Conservation (phyloP, 2,113 vertebrate genomes). For the Pteropus alecto region DNA sequence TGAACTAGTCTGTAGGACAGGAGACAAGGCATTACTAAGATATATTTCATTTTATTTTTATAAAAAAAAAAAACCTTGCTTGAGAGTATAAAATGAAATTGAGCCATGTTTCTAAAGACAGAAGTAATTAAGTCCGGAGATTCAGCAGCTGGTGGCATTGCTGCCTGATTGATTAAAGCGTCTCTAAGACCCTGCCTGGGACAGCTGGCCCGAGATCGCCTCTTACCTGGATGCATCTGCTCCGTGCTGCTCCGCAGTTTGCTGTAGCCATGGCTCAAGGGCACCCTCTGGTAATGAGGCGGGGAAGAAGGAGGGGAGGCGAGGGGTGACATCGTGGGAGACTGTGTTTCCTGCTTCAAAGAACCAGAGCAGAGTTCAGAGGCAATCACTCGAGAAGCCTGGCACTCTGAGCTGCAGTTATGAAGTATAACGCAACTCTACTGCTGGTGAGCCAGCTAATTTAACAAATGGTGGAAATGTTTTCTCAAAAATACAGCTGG, state of each 20-base stretch:
- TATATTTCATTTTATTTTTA: conserved; percentile 27
- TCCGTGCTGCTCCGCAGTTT: conserved; percentile 87
- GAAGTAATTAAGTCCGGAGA: conserved; percentile 73
- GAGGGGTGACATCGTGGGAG: conserved; percentile 85
- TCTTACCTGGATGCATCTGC: conserved; percentile 84
- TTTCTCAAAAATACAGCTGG: neutral
- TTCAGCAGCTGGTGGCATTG: conserved; percentile 51
- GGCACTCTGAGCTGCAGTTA: neutral
- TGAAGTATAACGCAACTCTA: conserved; percentile 9
- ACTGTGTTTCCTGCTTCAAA: conserved; percentile 89
- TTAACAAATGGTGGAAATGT: conserved; percentile 26
- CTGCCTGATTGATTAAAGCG: conserved; percentile 60
- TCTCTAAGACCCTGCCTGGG: conserved; percentile 19
- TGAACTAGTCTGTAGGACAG: conserved; percentile 54
- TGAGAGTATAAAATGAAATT: conserved; percentile 66
- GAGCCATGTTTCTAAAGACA: conserved; percentile 59
- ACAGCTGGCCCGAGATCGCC: neutral
- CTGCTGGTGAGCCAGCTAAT: neutral
- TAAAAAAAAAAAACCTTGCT: neutral
- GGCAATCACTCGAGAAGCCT: neutral
- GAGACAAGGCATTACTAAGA: conserved; percentile 45
- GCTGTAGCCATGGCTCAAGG: conserved; percentile 83
- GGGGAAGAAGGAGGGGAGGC: conserved; percentile 90
- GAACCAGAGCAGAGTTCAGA: conserved; percentile 72
- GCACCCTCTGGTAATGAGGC: conserved; percentile 84